phyloP scores from a whole-genome alignment of 2,113 vertebrate species.

The Aix galericulata region DNA sequence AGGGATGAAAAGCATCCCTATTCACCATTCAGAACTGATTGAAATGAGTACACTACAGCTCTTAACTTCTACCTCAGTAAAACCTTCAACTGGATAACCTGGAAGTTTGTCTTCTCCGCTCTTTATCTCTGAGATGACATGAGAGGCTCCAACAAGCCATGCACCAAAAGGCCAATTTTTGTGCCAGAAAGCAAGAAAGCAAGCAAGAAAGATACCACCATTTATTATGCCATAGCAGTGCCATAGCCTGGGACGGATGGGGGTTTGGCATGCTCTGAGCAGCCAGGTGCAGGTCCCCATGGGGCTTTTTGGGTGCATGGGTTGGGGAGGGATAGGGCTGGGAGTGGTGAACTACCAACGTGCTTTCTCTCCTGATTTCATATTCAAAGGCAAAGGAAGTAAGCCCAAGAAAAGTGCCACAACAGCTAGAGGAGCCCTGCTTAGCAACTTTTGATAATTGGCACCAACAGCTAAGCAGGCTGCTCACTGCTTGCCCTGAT shows the following conservation, averaged over 20 bases:
- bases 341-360: background rate
- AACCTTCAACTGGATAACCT: background rate
- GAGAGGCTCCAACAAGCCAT: background rate
- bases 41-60: background rate
- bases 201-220: background rate
- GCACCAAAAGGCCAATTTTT: background rate
- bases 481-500: background rate
- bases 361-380: background rate
- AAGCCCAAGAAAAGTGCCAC: background rate
- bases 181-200: background rate
- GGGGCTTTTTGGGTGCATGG: accelerated
- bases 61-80: background rate
- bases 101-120: background rate
- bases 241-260: accelerated
- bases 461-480: background rate
- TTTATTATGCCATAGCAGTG: background rate
- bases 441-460: background rate
- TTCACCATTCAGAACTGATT: background rate
- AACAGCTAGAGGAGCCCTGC: background rate
- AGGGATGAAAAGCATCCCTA: background rate
- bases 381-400: background rate
- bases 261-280: accelerated
- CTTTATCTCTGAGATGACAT: background rate
- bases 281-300: accelerated
- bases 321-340: background rate